Conservation (phyloP, 2,113 vertebrate species). For the Paralichthys olivaceus region DNA sequence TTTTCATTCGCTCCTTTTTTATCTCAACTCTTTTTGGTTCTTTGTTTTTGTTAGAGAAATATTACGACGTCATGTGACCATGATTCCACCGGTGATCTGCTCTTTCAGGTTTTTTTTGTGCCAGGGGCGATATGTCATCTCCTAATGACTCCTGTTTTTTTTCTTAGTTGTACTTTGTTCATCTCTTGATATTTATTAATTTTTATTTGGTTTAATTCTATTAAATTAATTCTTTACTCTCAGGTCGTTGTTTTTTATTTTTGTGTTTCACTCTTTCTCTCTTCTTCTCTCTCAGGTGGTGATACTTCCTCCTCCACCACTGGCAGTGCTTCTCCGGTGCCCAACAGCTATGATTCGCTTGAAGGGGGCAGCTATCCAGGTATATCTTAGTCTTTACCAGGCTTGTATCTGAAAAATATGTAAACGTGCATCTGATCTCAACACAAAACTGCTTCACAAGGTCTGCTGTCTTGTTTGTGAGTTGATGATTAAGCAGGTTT, state of each 20-base stretch:
- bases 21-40: neutral
- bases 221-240: neutral
- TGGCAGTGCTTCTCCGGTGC: conserved; percentile 91
- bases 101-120: no score
- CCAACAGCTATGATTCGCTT: conserved; percentile 92
- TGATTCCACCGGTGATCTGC: no score
- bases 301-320: conserved; percentile 95
- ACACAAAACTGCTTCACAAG: neutral
- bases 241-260: neutral
- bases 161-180: no score
- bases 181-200: neutral
- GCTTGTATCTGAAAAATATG: neutral
- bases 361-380: conserved; percentile 94
- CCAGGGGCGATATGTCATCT: no score
- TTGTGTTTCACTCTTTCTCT: conserved; percentile 3
- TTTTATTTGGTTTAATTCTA: neutral
- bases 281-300: conserved; percentile 81
- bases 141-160: no score
- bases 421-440: neutral
- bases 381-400: conserved; percentile 50
- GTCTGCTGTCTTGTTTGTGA: neutral
- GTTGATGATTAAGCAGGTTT: neutral
- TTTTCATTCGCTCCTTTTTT: neutral
- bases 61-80: no score
- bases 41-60: neutral